Evolutionary conservation across 1,140 invertebrate genomes (phyloP).

Genomic region (Heliconius congener): DNA sequence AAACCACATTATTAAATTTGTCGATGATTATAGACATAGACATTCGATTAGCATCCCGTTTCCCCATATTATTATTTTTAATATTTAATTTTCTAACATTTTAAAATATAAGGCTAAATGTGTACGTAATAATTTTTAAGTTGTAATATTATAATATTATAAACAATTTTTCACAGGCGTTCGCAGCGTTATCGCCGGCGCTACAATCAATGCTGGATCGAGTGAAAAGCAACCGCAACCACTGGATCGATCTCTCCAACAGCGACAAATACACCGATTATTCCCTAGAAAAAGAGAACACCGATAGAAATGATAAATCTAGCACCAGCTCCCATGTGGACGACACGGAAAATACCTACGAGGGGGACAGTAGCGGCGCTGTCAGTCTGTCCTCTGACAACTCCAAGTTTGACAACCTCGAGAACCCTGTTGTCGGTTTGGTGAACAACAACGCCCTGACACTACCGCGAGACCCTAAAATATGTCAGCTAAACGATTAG

Average conservation of each 20-base stretch:
- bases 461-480: slow-evolving; percentile 58
- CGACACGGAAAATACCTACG: slow-evolving; percentile 69
- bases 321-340: slow-evolving; percentile 70
- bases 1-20: too few relatives aligned
- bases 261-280: slow-evolving; percentile 69
- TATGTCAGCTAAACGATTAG: slow-evolving; percentile 66
- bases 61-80: too few relatives aligned
- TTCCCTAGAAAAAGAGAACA: slow-evolving; percentile 52
- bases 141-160: not conserved
- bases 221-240: slow-evolving; percentile 89
- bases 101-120: too few relatives aligned
- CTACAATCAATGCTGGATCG: slow-evolving; percentile 91
- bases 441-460: slow-evolving; percentile 62
- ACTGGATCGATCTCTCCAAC: slow-evolving; percentile 90
- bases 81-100: not conserved
- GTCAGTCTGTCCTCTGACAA: slow-evolving; percentile 74
- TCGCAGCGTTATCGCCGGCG: slow-evolving; percentile 89
- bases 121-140: too few relatives aligned
- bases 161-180: slow-evolving; percentile 84
- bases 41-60: too few relatives aligned
- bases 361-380: slow-evolving; percentile 72
- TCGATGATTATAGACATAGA: too few relatives aligned
- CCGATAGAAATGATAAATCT: slow-evolving; percentile 65
- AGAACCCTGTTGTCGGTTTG: slow-evolving; percentile 74
- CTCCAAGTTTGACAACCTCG: slow-evolving; percentile 73